Conservation (phyloP, 2,888 invertebrate species). For the Hetaerina titia region DNA sequence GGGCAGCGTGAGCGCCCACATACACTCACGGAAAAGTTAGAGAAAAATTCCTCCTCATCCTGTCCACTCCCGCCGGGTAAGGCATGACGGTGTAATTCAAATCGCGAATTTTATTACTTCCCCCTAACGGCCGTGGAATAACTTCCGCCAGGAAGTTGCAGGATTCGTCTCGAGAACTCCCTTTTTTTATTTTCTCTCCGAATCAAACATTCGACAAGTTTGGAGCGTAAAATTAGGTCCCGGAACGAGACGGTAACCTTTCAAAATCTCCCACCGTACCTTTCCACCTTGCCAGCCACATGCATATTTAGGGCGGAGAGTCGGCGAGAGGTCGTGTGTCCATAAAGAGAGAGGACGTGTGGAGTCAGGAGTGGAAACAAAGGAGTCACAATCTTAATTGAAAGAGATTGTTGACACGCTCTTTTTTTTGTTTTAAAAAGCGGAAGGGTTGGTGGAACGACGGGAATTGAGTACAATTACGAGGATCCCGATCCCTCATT, state of each 20-base stretch:
- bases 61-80: neutral
- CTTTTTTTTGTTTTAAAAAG: neutral
- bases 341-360: no score
- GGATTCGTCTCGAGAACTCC: neutral
- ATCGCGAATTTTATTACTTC: conserved; percentile 22
- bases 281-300: neutral
- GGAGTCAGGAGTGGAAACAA: neutral
- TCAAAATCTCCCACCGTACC: neutral
- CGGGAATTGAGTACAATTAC: conserved; percentile 14
- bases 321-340: neutral
- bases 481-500: neutral
- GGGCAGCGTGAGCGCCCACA: no score
- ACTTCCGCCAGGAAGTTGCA: neutral
- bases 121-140: conserved; percentile 4
- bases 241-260: neutral
- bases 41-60: no score
- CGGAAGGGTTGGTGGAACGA: neutral
- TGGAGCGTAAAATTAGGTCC: conserved; percentile 6
- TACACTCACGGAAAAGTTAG: no score
- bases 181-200: neutral
- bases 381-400: neutral
- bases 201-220: conserved; percentile 35
- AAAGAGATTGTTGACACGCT: conserved; percentile 21
- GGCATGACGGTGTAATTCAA: neutral
- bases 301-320: neutral